A percentile compares a stretch with the other conserved stretches of the same genome.
These are phyloP conservation scores for Dryobota labecula DNA, from an alignment of 2,888 invertebrate species.

Conservation along the genomic window DNA sequence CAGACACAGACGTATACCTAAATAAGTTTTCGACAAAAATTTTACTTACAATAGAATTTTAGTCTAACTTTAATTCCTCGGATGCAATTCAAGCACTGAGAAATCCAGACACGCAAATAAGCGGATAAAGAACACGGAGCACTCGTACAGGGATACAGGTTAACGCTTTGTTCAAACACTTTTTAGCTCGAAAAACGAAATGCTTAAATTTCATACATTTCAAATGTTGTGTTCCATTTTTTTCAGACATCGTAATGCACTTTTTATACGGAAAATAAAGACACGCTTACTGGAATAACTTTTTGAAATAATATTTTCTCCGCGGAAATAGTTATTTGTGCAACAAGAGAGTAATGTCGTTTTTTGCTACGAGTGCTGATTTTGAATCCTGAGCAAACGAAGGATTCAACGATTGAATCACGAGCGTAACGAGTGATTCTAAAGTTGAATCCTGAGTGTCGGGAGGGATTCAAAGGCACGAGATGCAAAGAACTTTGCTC, in stretches of 20 bases:
- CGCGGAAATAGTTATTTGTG: too few relatives aligned
- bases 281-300: constrained; percentile 17
- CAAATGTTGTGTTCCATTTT: constrained; percentile 21
- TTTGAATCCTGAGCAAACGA: too few relatives aligned
- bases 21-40: constrained; percentile 17
- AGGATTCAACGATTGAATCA: too few relatives aligned
- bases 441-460: too few relatives aligned
- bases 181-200: constrained; percentile 49
- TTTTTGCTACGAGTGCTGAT: too few relatives aligned
- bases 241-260: constrained; percentile 5
- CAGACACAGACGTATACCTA: neutral
- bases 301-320: constrained; percentile 28
- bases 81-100: constrained; percentile 40
- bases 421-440: too few relatives aligned
- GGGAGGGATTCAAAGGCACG: too few relatives aligned
- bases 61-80: constrained; percentile 37
- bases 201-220: constrained; percentile 51
- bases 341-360: too few relatives aligned
- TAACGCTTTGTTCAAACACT: constrained; percentile 53
- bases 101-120: constrained; percentile 56
- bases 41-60: constrained; percentile 24
- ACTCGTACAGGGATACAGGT: constrained; percentile 42
- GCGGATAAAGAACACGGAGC: constrained; percentile 47
- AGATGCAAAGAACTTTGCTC: too few relatives aligned
- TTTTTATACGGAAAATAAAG: constrained; percentile 19